Evolutionary conservation across 2,797 vertebrate genomes (phyloP).

Genomic region (Peromyscus nudipes): DNA sequence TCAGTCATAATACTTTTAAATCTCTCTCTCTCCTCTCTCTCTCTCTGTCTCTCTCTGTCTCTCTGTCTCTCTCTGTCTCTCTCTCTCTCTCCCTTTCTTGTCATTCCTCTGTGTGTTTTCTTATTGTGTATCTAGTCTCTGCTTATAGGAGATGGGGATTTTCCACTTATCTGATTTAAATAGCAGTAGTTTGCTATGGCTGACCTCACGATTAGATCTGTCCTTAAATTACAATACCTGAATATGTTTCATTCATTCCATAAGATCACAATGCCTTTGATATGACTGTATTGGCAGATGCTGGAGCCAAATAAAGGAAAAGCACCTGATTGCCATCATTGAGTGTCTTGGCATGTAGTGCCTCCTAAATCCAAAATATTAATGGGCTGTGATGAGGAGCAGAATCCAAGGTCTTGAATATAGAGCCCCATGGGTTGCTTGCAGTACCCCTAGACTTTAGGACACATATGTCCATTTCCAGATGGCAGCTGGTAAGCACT

Average conservation of each 20-base stretch:
- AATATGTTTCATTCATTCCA: conserved; percentile 42
- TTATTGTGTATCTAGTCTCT: not conserved
- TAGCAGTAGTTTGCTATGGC: not conserved
- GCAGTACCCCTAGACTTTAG: not conserved
- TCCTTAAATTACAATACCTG: not conserved
- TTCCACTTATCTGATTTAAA: conserved; percentile 18
- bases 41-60: too few species aligned
- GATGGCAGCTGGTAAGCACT: not conserved
- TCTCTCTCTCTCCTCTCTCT: too few species aligned
- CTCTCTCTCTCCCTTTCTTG: not conserved
- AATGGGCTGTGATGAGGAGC: not conserved
- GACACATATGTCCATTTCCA: not conserved
- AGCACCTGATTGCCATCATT: not conserved
- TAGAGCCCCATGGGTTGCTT: too few species aligned
- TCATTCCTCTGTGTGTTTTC: conserved; percentile 46
- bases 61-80: too few species aligned
- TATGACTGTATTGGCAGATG: not conserved
- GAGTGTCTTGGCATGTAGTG: not conserved
- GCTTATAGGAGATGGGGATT: conserved; percentile 32
- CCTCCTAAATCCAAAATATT: not conserved
- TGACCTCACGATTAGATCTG: not conserved
- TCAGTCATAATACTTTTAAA: conserved; percentile 64
- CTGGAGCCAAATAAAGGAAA: not conserved
- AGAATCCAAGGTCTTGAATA: not conserved
- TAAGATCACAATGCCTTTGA: not conserved